Percentiles rank a stretch among this genome's conserved stretches.
These are phyloP conservation scores for Channa striata DNA, from an alignment of 2,797 vertebrate species.

Conservation along the genomic window DNA sequence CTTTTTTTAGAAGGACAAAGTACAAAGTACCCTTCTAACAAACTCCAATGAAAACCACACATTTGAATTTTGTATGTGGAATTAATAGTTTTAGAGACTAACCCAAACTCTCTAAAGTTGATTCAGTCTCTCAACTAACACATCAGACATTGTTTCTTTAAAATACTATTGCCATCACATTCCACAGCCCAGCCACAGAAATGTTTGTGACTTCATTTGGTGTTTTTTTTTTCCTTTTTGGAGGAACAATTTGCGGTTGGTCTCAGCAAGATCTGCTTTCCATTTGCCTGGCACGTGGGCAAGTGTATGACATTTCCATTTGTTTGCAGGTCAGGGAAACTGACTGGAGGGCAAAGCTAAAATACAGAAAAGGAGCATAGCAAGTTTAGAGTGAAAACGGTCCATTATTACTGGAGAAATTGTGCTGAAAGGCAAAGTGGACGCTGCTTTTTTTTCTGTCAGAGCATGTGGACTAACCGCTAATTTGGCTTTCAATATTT, in stretches of 20 bases:
- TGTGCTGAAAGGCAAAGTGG: conserved; percentile 41
- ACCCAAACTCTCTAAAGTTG: not conserved
- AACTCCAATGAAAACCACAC: too few species aligned
- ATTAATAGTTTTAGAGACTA: not conserved
- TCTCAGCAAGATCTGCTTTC: conserved; percentile 66
- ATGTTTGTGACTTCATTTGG: conserved; percentile 73
- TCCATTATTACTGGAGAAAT: conserved; percentile 40
- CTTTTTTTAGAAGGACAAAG: conserved; percentile 17
- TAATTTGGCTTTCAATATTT: conserved; percentile 52
- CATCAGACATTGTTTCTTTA: conserved; percentile 46
- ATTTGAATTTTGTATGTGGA: not conserved
- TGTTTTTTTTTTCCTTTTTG: conserved; percentile 23
- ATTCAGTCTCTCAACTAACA: conserved; percentile 18
- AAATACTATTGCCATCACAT: conserved; percentile 56
- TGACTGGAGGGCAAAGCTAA: conserved; percentile 44
- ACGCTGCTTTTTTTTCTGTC: conserved; percentile 41
- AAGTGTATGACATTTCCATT: conserved; percentile 72
- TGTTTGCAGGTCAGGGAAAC: conserved; percentile 59
- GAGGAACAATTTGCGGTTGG: conserved; percentile 74
- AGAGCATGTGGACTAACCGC: conserved; percentile 25
- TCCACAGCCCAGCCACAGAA: conserved; percentile 74
- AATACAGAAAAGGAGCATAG: conserved; percentile 24
- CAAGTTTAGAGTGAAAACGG: conserved; percentile 15
- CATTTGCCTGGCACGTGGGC: conserved; percentile 68
- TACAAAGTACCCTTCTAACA: conserved; percentile 26